Evolutionary conservation across 2,113 vertebrate genomes (phyloP), one percentile per base, ranked within the genome.

Genomic region (Ailurus styani): DNA sequence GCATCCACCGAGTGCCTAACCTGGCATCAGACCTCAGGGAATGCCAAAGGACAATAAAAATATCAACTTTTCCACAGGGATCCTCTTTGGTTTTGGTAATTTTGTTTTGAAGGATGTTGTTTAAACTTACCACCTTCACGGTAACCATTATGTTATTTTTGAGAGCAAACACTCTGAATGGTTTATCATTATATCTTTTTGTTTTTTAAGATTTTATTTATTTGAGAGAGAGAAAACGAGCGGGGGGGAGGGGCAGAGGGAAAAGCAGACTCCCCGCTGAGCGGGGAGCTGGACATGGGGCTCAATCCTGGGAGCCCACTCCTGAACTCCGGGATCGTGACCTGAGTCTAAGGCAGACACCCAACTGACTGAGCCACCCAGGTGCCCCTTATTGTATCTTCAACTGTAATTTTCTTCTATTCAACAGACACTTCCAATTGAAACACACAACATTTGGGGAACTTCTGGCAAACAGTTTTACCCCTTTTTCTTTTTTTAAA

Each of bases 21-120:
- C 10, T 54, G 72, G 81, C 42, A 0, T 68, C 77, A 55, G 31
- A 93, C 96, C 77, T 82, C 23, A 6, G 55, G 10, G 50, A 95
- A 88, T 21, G 18, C 34, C 27, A 83, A 83, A 83, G 77, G 64
- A 91, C 55, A 85, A 82, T 27, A 73, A 91, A 40, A 88, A 60
- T 40, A 75, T 47, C 89, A 95, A 75, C 21, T 95, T 97, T 91
- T 87, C 84, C 57, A 89, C 3, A 60, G 91, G 64, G 21, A 79
- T 55, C 14, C 34, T 90, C 54, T 37, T 40, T 1, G 3, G 18
- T 84, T 42, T 23, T 6, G 9, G 40, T 47, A 18, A 86, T 52
- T 96, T 81, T 91, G 60, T 57, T 89, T 62, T 18, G 37, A 4
- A 8, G n/a, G 12, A 1, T 31, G 14, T 25, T 73, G 11, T 52